Percentiles rank a stretch among this genome's conserved stretches.
Evolutionary conservation across 2,888 invertebrate genomes (phyloP).

Genomic region (Teleiodes luculella): DNA sequence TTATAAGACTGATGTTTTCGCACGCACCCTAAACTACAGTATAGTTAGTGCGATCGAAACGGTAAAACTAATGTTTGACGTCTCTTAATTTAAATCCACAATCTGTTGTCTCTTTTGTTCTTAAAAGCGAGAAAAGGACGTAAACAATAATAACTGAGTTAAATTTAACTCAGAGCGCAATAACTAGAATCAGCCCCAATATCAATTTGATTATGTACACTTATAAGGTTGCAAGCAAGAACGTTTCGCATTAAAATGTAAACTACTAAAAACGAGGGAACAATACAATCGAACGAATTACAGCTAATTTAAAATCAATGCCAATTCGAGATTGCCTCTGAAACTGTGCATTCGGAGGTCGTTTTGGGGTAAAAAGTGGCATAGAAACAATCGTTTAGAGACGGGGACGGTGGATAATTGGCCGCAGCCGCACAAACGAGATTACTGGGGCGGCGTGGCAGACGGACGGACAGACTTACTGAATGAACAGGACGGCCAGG

Average conservation of each 20-base stretch:
- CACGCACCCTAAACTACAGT: too few species aligned
- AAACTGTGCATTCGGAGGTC: background rate
- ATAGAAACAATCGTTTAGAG: constrained; percentile 18
- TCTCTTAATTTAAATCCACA: too few species aligned
- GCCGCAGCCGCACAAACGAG: constrained; percentile 55
- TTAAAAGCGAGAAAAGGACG: too few species aligned
- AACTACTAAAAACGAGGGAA: background rate
- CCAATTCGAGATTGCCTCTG: background rate
- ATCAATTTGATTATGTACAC: background rate
- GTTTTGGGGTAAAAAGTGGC: background rate
- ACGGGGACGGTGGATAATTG: constrained; percentile 50
- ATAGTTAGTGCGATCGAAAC: too few species aligned
- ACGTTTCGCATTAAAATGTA: background rate
- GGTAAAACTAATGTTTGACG: too few species aligned
- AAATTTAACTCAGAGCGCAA: too few species aligned
- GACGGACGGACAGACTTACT: background rate
- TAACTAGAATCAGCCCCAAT: too few species aligned
- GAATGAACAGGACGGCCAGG: constrained; percentile 24
- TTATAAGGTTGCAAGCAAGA: background rate
- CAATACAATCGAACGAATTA: background rate
- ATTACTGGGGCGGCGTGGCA: constrained; percentile 35
- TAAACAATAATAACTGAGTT: too few species aligned
- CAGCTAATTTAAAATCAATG: constrained; percentile 2
- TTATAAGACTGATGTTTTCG: too few species aligned
- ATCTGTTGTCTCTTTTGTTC: too few species aligned